Evolutionary conservation across 2,113 vertebrate species (phyloP).

Genomic region (Mellivora capensis): DNA sequence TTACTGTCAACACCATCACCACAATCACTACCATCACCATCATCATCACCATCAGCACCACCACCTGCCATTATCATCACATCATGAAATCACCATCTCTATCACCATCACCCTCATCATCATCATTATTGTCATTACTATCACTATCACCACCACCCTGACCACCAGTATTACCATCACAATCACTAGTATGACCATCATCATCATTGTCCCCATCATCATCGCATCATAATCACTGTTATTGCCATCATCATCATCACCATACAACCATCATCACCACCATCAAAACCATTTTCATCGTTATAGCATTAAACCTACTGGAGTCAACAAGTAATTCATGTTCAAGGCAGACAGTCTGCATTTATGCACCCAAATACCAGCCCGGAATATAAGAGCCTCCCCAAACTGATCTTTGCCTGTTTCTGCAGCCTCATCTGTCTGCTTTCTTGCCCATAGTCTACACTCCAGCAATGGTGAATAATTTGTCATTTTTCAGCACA

Average conservation of each 20-base stretch:
- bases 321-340: not conserved
- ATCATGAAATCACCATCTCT: not conserved
- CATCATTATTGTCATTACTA: not conserved
- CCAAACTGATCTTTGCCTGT: not conserved
- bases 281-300: not conserved
- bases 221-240: not conserved
- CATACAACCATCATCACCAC: not conserved
- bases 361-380: not conserved
- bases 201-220: not conserved
- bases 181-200: not conserved
- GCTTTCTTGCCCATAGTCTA: not conserved
- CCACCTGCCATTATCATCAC: not conserved
- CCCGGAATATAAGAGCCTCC: not conserved
- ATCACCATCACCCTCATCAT: no score
- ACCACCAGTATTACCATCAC: not conserved
- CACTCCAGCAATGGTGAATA: not conserved
- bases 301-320: not conserved
- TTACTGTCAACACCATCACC: not conserved
- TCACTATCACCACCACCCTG: not conserved
- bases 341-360: not conserved
- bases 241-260: not conserved
- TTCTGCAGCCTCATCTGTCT: not conserved
- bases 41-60: not conserved
- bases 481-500: not conserved
- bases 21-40: not conserved